phyloP scores from a whole-genome alignment of 2,888 invertebrate genomes.

The Hipparchia sbordonii region DNA sequence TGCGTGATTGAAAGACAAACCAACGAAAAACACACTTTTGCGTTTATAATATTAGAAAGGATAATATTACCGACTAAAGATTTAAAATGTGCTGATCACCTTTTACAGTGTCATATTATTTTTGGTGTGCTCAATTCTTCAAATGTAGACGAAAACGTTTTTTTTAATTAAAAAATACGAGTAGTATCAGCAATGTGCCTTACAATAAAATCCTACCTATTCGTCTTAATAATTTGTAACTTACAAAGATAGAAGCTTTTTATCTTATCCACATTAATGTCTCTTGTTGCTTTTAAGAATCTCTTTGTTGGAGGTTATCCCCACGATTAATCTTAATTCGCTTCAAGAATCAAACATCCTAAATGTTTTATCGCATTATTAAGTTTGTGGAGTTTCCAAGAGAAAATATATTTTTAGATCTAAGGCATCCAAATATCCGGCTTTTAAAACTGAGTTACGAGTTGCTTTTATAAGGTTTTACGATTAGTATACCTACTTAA shows the following conservation, averaged over 20 bases:
- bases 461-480: slow-evolving; percentile 4
- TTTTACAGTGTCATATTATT: too few relatives aligned
- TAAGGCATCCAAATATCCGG: slow-evolving; percentile 14
- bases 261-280: slow-evolving; percentile 26
- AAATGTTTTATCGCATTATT: slow-evolving; percentile 28
- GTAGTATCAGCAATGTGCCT: background rate
- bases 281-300: slow-evolving; percentile 28
- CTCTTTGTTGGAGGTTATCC: slow-evolving; percentile 33
- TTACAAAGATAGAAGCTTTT: slow-evolving; percentile 17
- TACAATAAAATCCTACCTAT: slow-evolving; percentile 11
- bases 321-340: slow-evolving; percentile 37
- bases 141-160: background rate
- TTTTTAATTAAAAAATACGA: background rate
- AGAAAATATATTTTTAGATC: slow-evolving; percentile 14
- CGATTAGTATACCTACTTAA: background rate
- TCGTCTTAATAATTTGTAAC: slow-evolving; percentile 21
- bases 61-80: too few relatives aligned
- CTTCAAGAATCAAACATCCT: slow-evolving; percentile 30
- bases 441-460: slow-evolving; percentile 20
- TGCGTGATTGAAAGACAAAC: too few relatives aligned
- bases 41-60: too few relatives aligned
- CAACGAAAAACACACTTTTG: too few relatives aligned
- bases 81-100: too few relatives aligned
- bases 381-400: slow-evolving; percentile 18
- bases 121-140: background rate